A percentile compares a stretch with the other conserved stretches of the same genome.
Evolutionary conservation across 2,888 invertebrate species (phyloP).

Genomic region (Gonocerus acuteangulatus): DNA sequence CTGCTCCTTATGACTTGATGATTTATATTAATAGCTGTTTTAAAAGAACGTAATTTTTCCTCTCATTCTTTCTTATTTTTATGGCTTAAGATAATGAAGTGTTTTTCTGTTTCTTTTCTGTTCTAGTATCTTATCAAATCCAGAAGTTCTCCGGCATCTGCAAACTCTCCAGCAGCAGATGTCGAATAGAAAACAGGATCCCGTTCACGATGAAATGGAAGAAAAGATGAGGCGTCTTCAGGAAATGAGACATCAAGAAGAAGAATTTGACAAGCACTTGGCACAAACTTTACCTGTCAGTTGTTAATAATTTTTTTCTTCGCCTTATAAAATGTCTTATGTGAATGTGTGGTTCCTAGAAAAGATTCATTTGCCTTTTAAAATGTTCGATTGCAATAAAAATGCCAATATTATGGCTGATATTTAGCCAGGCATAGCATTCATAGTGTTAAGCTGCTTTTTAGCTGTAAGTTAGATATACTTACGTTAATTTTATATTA

Average conservation of each 20-base stretch:
- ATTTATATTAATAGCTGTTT: neutral
- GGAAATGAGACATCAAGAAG: constrained; percentile 65
- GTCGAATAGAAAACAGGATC: constrained; percentile 48
- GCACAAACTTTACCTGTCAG: constrained; percentile 64
- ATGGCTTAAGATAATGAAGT: too few relatives aligned
- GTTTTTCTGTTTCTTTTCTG: constrained; percentile 36
- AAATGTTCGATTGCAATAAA: too few relatives aligned
- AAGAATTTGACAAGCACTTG: constrained; percentile 66
- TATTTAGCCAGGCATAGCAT: too few relatives aligned
- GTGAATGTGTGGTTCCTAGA: constrained; percentile 18
- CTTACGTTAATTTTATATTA: too few relatives aligned
- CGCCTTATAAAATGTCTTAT: too few relatives aligned
- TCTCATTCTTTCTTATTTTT: too few relatives aligned
- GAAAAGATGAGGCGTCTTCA: constrained; percentile 60
- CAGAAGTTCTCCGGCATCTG: constrained; percentile 80
- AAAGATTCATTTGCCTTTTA: neutral
- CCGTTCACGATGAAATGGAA: constrained; percentile 55
- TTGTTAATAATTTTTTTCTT: constrained; percentile 7
- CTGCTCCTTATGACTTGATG: too few relatives aligned
- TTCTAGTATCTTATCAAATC: constrained; percentile 68
- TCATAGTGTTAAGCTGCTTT: too few relatives aligned
- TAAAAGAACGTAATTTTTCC: too few relatives aligned
- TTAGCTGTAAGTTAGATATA: too few relatives aligned
- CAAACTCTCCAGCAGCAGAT: constrained; percentile 66
- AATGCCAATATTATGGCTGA: too few relatives aligned